Evolutionary conservation across 2,113 vertebrate genomes (phyloP).

Genomic region (Mormyrus iriodes): DNA sequence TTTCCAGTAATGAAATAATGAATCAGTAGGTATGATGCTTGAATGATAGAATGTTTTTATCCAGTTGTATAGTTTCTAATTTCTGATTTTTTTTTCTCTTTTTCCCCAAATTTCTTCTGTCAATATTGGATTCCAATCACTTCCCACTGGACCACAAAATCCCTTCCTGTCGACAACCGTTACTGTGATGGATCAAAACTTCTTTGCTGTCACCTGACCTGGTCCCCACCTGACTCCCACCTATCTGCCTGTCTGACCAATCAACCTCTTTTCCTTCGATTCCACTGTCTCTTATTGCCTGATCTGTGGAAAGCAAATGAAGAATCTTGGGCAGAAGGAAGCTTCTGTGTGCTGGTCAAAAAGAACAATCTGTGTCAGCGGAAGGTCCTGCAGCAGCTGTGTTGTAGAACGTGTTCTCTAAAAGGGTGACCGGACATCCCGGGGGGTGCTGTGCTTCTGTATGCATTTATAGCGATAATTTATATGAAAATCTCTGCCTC

Average conservation of each 20-base stretch:
- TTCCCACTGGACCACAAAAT: constrained; percentile 73
- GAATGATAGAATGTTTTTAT: background rate
- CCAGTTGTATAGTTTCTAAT: constrained; percentile 62
- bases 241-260: constrained; percentile 70
- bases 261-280: constrained; percentile 64
- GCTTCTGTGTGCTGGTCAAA: constrained; percentile 99
- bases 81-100: constrained; percentile 58
- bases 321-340: constrained; percentile 98
- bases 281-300: constrained; percentile 63
- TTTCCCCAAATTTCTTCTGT: constrained; percentile 39
- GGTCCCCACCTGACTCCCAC: constrained; percentile 67
- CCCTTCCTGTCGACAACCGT: constrained; percentile 76
- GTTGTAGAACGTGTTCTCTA: constrained; percentile 98
- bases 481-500: constrained; percentile 75
- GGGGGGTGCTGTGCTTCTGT: constrained; percentile 56
- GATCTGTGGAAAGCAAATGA: constrained; percentile 94
- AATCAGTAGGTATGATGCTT: background rate
- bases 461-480: constrained; percentile 58
- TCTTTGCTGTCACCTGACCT: constrained; percentile 70
- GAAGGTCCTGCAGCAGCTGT: constrained; percentile 97
- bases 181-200: constrained; percentile 70
- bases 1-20: background rate
- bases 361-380: constrained; percentile 99
- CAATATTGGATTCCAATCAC: constrained; percentile 68
- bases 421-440: constrained; percentile 80